Conservation (phyloP, 2,113 vertebrate genomes). For the Hyla sarda region DNA sequence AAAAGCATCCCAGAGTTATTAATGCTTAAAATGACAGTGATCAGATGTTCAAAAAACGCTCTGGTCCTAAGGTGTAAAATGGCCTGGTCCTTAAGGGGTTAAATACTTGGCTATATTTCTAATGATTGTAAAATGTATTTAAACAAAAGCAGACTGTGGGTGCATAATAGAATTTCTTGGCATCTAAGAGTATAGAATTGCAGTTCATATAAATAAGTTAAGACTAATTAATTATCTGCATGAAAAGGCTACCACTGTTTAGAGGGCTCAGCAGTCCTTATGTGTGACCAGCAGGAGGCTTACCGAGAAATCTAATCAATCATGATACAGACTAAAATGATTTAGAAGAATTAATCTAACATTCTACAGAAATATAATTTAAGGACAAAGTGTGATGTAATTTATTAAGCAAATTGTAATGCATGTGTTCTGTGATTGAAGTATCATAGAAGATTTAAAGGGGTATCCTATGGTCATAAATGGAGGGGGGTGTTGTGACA, state of each 20-base stretch:
- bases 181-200: not conserved
- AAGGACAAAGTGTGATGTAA: not conserved
- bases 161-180: not conserved
- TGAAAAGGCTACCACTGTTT: not conserved
- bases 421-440: not conserved
- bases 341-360: not conserved
- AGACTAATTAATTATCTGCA: not conserved
- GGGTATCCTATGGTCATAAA: no score
- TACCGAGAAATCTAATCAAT: constrained; percentile 12
- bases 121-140: not conserved
- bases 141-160: not conserved
- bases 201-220: not conserved
- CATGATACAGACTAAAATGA: not conserved
- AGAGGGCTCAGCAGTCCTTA: not conserved
- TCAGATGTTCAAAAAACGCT: no score
- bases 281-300: not conserved
- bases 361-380: not conserved
- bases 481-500: no score
- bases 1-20: no score
- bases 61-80: no score
- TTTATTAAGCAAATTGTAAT: constrained; percentile 9
- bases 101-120: not conserved
- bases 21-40: no score
- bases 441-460: no score
- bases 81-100: no score